These are phyloP conservation scores for Oikopleura vanhoeffeni DNA, from an alignment of 23 tunicate species.

Conservation along the genomic window DNA sequence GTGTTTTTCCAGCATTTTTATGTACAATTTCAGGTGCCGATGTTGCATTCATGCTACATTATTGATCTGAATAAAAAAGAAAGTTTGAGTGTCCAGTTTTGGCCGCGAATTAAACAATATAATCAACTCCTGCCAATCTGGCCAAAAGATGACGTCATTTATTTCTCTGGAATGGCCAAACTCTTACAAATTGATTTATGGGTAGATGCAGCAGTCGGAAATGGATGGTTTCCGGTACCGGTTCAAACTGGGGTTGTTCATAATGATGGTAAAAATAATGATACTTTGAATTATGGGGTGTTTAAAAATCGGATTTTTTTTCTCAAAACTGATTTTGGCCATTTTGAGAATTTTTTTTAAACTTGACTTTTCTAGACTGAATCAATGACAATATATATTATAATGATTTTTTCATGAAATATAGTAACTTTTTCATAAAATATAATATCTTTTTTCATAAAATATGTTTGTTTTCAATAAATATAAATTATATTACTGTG, in stretches of 20 bases:
- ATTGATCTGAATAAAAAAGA: slow-evolving; percentile 36
- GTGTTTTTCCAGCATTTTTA: too few species aligned
- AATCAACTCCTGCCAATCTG: neutral
- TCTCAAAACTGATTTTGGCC: too few species aligned
- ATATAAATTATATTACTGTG: too few species aligned
- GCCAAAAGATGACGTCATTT: slow-evolving; percentile 61
- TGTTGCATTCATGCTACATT: slow-evolving; percentile 61
- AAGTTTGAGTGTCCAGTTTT: slow-evolving; percentile 30
- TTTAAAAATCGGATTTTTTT: too few species aligned
- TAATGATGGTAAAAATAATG: slow-evolving; percentile 36
- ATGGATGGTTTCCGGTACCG: slow-evolving; percentile 65
- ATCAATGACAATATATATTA: too few species aligned
- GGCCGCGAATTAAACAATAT: slow-evolving; percentile 42
- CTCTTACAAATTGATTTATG: slow-evolving; percentile 37
- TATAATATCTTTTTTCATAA: too few species aligned
- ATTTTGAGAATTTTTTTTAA: too few species aligned
- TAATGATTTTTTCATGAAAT: too few species aligned
- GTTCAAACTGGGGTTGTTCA: slow-evolving; percentile 22
- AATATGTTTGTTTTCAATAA: too few species aligned
- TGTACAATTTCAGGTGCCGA: slow-evolving; percentile 35
- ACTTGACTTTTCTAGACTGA: too few species aligned
- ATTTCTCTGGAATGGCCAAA: slow-evolving; percentile 36
- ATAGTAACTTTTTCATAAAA: too few species aligned
- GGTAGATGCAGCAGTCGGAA: slow-evolving; percentile 32
- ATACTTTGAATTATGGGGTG: too few species aligned